Percentiles rank a stretch among this genome's conserved stretches.
Evolutionary conservation across 2,113 vertebrate species (phyloP).

Genomic region (cat (Felis catus)): F.catus_Fca126_mat1.0 CM031414.1:95826501-95827000

Average conservation of each 20-base stretch:
- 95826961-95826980: conserved; percentile 49
- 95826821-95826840: not conserved
- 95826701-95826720: not conserved
- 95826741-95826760: not conserved
- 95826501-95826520: not conserved
- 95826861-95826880: not conserved
- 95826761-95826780: not conserved
- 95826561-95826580: not conserved
- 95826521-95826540: not conserved
- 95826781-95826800: not conserved
- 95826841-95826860: not conserved
- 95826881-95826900: not conserved
- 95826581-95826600: conserved; percentile 23
- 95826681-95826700: not conserved
- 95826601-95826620: not conserved
- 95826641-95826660: not conserved
- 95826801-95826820: not conserved
- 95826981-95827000: conserved; percentile 23
- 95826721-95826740: not conserved
- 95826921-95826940: not conserved
- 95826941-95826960: not conserved
- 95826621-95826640: not conserved
- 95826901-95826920: not conserved
- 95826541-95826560: not conserved
- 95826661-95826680: not conserved